Base-by-base conservation (phyloP, 2,113 vertebrate genomes). In the Panthera uncia region DNA sequence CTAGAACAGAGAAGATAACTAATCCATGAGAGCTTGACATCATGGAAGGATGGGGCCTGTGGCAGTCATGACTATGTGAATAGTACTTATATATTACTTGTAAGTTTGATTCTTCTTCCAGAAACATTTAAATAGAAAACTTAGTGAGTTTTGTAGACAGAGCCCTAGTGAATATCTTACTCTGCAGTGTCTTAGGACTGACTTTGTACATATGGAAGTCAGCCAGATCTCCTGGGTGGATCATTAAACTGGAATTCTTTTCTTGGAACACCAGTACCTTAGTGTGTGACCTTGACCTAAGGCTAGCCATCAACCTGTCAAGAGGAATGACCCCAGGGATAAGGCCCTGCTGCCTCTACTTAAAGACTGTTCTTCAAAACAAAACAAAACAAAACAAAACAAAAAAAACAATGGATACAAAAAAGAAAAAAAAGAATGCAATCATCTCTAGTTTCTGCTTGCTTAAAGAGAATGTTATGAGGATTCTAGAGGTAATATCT, bases 221-320 rank as follows among this genome's bases (percentile, higher is more conserved):
- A 96, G 97, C 92, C 93, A 94, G 87, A 61, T 92, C 74, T 91
- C 6, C 1, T 21, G 50, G 69, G 89, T 95, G 19, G 71, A 83
- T 95, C 63, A 92, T 96, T 95, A 97, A 96, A 81, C 91, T 89
- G 73, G 66, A 66, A 74, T 68, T 94, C 7, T 97, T 95, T 97
- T 88, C 82, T 96, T 94, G 76, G 68, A 41, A 89, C 25, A 94
- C n/a, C 12, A 16, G 27, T 66, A 61, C 86, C 81, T 95, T 83
- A 78, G 33, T 61, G 14, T 84, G 29, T 89, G 94, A 93, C 93
- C 93, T 97, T 97, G 95, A 91, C 78, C 73, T 95, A 27, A 89
- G 61, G 33, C 27, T 76, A 76, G 65, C 48, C 9, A 66, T 90
- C 33, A 82, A 52, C 23, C 6, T 81, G 38, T 89, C 87, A 63